Percentiles rank a stretch among this genome's conserved stretches.
phyloP scores from a whole-genome alignment of 2,797 vertebrate species.

The Myotis daubentonii region DNA sequence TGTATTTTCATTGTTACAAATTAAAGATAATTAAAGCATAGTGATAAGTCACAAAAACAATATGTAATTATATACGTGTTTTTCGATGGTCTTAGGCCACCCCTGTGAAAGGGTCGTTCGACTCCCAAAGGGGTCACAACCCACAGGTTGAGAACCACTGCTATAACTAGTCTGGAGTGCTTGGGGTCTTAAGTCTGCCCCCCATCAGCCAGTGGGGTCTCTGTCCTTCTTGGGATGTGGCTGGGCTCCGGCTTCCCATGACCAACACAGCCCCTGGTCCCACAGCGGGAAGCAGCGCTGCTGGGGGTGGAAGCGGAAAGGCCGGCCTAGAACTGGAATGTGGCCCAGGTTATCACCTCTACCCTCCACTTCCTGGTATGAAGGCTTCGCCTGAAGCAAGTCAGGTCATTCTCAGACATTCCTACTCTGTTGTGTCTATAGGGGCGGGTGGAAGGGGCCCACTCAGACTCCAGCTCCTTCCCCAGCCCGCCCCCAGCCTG shows the following conservation, averaged over 20 bases:
- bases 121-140: too few relatives aligned
- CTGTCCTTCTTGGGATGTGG: not conserved
- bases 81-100: too few relatives aligned
- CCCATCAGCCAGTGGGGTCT: not conserved
- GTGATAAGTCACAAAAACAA: too few relatives aligned
- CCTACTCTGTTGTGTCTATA: not conserved
- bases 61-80: too few relatives aligned
- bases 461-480: not conserved
- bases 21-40: too few relatives aligned
- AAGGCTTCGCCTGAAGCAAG: not conserved
- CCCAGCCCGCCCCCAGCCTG: not conserved
- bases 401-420: not conserved
- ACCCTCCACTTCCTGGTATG: not conserved
- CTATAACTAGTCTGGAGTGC: not conserved
- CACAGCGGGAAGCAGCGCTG: not conserved
- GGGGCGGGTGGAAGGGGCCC: not conserved
- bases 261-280: not conserved
- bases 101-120: too few relatives aligned
- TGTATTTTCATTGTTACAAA: too few relatives aligned
- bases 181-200: slow-evolving; percentile 36
- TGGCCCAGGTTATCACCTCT: not conserved
- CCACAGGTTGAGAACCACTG: too few relatives aligned
- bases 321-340: slow-evolving; percentile 46
- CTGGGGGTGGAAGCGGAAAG: slow-evolving; percentile 29
- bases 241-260: slow-evolving; percentile 30